Conservation (phyloP, 1,140 invertebrate species). For the Heterodera schachtii region DNA sequence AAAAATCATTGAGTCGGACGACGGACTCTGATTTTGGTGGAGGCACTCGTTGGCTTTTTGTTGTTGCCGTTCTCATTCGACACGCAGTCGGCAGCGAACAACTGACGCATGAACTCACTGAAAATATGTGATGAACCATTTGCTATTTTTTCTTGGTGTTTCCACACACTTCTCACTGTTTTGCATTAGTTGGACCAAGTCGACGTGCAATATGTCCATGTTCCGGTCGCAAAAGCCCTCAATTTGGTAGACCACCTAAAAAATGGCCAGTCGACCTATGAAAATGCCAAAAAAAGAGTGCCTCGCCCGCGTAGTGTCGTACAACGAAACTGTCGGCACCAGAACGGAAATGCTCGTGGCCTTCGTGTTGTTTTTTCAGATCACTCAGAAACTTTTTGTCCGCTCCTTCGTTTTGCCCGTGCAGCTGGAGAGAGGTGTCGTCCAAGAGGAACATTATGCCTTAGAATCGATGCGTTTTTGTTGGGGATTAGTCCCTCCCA, state of each 20-base stretch:
- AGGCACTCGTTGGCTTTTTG: slow-evolving; percentile 75
- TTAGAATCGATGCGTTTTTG: not conserved
- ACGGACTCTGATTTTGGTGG: slow-evolving; percentile 75
- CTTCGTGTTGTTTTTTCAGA: slow-evolving; percentile 69
- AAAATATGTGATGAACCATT: not conserved
- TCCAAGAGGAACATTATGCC: slow-evolving; percentile 75
- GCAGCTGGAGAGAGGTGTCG: slow-evolving; percentile 78
- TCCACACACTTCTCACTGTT: slow-evolving; percentile 73
- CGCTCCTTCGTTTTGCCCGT: slow-evolving; percentile 71
- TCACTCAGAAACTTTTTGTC: slow-evolving; percentile 69
- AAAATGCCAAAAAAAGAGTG: slow-evolving; percentile 43
- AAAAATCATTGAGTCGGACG: too few species aligned
- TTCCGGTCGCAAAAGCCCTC: slow-evolving; percentile 80
- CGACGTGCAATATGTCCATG: slow-evolving; percentile 76
- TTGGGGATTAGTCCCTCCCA: too few species aligned
- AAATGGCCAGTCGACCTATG: slow-evolving; percentile 1
- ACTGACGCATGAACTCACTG: slow-evolving; percentile 72
- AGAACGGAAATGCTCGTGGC: slow-evolving; percentile 73
- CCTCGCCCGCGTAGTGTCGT: slow-evolving; percentile 76
- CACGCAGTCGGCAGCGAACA: slow-evolving; percentile 74
- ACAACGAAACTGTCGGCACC: slow-evolving; percentile 73
- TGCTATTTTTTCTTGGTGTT: too few species aligned
- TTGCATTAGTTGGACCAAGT: slow-evolving; percentile 78
- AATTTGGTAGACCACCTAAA: slow-evolving; percentile 73
- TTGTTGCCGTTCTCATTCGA: slow-evolving; percentile 68